Evolutionary conservation across 2,113 vertebrate genomes (phyloP).

Genomic region (Tonatia bakeri): DNA sequence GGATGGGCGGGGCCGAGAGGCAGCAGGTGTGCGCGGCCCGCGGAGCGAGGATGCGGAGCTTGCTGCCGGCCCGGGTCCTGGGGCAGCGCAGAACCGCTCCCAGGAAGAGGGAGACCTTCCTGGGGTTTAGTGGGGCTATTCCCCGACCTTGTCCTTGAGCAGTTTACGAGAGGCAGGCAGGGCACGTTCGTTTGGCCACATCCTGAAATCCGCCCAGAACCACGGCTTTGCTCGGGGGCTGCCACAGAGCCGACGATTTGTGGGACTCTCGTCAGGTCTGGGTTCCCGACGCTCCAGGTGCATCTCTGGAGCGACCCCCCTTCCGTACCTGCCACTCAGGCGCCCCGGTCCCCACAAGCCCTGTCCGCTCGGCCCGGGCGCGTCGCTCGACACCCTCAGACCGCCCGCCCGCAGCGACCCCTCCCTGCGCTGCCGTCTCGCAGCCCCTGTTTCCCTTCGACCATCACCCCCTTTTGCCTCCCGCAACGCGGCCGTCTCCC

Average conservation of each 20-base stretch:
- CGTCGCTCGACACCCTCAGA: background rate
- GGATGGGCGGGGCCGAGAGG: constrained; percentile 20
- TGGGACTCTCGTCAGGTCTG: background rate
- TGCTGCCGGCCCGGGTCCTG: background rate
- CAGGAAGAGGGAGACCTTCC: background rate
- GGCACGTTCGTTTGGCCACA: background rate
- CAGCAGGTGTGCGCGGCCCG: constrained; percentile 57
- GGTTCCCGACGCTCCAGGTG: background rate
- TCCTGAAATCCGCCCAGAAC: background rate
- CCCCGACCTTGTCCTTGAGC: constrained; percentile 57
- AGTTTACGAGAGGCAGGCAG: background rate
- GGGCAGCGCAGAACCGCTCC: background rate
- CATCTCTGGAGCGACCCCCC: background rate
- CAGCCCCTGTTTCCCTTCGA: background rate
- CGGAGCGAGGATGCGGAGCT: background rate
- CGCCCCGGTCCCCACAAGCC: background rate
- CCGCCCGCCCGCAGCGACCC: background rate
- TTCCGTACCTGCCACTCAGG: background rate
- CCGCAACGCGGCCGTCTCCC: constrained; percentile 41
- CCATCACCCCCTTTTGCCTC: background rate
- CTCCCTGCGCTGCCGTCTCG: background rate
- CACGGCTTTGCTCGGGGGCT: background rate
- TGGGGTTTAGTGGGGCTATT: background rate
- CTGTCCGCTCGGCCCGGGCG: background rate
- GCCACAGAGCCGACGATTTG: background rate